phyloP scores from a whole-genome alignment of 2,888 invertebrate species.

The Leucophenga maculata region DNA sequence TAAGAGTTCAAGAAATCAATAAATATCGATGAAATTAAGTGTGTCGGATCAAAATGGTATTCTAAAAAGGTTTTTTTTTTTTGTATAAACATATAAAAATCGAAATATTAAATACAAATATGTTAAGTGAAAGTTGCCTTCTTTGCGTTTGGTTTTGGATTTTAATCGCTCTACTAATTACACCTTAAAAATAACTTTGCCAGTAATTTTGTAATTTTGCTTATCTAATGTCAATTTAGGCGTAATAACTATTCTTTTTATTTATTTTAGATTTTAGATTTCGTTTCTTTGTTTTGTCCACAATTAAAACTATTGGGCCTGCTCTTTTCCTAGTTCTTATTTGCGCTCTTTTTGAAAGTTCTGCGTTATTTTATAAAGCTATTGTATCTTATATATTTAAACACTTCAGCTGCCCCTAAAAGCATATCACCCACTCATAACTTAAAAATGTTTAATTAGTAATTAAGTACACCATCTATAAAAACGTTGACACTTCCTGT shows the following conservation, averaged over 20 bases:
- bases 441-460: too few relatives aligned
- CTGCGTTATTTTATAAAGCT: too few relatives aligned
- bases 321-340: slow-evolving; percentile 37
- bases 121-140: slow-evolving; percentile 64
- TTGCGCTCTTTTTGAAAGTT: slow-evolving; percentile 29
- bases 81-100: slow-evolving; percentile 27
- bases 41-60: not conserved
- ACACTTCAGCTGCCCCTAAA: too few relatives aligned
- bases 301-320: not conserved
- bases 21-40: not conserved
- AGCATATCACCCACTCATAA: too few relatives aligned
- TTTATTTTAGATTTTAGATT: slow-evolving; percentile 41
- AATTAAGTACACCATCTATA: too few relatives aligned
- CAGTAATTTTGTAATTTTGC: slow-evolving; percentile 31
- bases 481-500: too few relatives aligned
- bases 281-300: slow-evolving; percentile 30
- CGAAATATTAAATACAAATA: slow-evolving; percentile 69
- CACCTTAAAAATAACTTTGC: not conserved
- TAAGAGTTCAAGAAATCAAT: not conserved
- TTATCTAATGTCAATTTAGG: slow-evolving; percentile 1
- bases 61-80: not conserved
- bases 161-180: slow-evolving; percentile 20
- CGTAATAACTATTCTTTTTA: slow-evolving; percentile 26
- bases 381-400: too few relatives aligned
- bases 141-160: slow-evolving; percentile 55